Base-by-base conservation (phyloP, 2,113 vertebrate genomes). In the Pteruthius melanotis region DNA sequence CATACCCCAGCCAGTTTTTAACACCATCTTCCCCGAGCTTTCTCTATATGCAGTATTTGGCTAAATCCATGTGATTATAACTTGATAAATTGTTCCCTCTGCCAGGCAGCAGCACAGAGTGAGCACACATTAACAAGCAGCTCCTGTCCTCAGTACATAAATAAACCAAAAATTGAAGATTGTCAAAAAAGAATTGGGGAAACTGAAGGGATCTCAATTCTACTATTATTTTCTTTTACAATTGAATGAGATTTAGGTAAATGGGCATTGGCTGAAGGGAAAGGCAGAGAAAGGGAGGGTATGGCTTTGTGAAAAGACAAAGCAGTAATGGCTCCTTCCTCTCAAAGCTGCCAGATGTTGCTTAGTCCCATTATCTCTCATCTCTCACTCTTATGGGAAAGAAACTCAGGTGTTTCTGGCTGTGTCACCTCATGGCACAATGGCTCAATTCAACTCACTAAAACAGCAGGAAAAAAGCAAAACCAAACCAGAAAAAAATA, bases 401-500 rank as follows among this genome's bases (percentile, higher is more conserved):
- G 53, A 72, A 91, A 23, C n/a, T 76, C 28, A 3, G 30, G 28
- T 42, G 15, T 64, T 86, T 63, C 87, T 83, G 90, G 18, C 63
- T 93, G 23, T 72, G 23, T 68, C 71, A 27, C 53, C 39, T 72
- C 21, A 42, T 52, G 54, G 59, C 68, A 69, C 37, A 35, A 39
- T 81, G 54, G 68, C 49, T 93, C 33, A 49, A 24, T 69, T 74
- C 28, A 78, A 2, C 47, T 86, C 52, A 37, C 21, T 80, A 5
- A 76, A 93, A 54, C 7, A 10, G 19, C 47, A 89, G 63, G 9
- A 5, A 16, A 39, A 21, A 18, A 56, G 37, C 14, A 59, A 69
- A 68, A 37, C 22, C 64, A 54, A 54, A 4, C 7, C 7, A 20
- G 3, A 22, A 16, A 8, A 30, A 52, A 2, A 9, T 0, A 37